Base-by-base conservation (phyloP, 53 echinoderm and acorn worm species). In the Astropecten irregularis region DNA sequence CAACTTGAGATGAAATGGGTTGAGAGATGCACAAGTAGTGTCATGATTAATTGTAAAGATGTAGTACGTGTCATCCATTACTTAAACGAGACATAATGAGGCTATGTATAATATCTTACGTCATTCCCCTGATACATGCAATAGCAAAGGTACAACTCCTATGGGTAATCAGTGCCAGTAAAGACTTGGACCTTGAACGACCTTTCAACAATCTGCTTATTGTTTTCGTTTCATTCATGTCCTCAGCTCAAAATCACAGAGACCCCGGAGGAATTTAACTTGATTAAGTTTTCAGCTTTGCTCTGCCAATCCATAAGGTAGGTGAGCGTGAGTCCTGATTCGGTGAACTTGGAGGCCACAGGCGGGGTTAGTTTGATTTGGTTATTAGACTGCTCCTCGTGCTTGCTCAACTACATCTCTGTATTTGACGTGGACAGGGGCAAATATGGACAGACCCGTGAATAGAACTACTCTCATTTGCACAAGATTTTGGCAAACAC, bases 341-440 rank as follows among this genome's bases (percentile, higher is more conserved):
- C 52, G 71, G 49, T 71, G 71, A 71, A 71, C 71, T 71, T 52
- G 52, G 32, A 70, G 49, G 48, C 15, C 70, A 14, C n/a, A n/a
- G n/a, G n/a, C 5, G 52, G 3, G 10, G 31, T 10, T 23, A 9
- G 0, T 10, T 0, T 51, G 51, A 71, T 71, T 71, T 28, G 52
- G 50, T 71, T 71, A 51, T 18, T 20, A 1, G 33, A 19, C 71
- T 51, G 71, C 18, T 71, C 51, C 18, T 69, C 46, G 49, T 36
- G 31, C 35, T 52, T 31, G n/a, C 10, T 33, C 71, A 71, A 42
- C 30, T 10, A 18, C 33, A 52, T 35, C n/a, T 33, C 20, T 2
- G 71, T 51, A 48, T 46, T 29, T 28, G 33, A 37, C 18, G 47
- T 31, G 25, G 18, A 32, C 9, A 50, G 14, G 32, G 25, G 35